Conservation (phyloP, 1,140 invertebrate species). For the Lepidurus couesii region DNA sequence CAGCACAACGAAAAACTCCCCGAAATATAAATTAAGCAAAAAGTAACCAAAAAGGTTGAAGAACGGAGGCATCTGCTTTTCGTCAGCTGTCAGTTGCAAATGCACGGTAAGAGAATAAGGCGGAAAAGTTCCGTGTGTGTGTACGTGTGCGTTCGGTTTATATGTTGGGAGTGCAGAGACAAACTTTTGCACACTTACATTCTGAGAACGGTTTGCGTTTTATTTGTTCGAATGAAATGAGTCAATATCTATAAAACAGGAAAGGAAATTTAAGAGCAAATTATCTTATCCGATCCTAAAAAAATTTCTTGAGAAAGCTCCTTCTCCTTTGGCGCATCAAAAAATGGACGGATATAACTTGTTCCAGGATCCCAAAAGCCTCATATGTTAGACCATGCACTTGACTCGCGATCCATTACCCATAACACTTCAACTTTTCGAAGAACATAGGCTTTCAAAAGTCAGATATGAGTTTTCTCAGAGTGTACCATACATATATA, state of each 20-base stretch:
- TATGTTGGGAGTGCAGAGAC: not conserved
- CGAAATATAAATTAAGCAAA: not conserved
- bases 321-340: not conserved
- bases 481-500: not conserved
- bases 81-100: conserved; percentile 6
- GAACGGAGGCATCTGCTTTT: conserved; percentile 13
- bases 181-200: not conserved
- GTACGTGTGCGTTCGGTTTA: not conserved
- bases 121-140: conserved; percentile 3
- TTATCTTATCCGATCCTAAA: no score
- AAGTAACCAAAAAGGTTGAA: conserved; percentile 13
- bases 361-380: conserved; percentile 10
- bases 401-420: conserved; percentile 18
- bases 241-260: no score
- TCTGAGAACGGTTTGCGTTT: not conserved
- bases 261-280: no score
- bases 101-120: conserved; percentile 12
- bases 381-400: not conserved
- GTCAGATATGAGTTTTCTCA: not conserved
- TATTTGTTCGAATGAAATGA: not conserved
- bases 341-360: not conserved
- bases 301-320: not conserved
- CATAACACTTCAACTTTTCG: conserved; percentile 19
- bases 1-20: not conserved
- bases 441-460: not conserved